Evolutionary conservation across 1,140 invertebrate genomes (phyloP), one percentile per base, ranked within the genome.

Genomic region (Triops cancriformis): DNA sequence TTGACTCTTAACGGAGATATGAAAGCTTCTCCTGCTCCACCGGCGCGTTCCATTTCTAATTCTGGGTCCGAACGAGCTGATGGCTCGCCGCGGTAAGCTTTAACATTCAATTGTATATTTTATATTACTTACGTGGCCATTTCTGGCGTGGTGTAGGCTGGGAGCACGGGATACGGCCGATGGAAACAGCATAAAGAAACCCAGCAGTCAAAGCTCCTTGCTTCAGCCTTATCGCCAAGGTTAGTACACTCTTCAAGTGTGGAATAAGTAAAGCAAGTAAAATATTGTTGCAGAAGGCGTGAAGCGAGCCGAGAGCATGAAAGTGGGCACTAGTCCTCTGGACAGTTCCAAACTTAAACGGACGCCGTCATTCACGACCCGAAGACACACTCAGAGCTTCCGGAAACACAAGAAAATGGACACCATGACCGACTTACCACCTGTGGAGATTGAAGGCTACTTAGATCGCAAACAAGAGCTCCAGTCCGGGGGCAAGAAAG

Each of bases 381-480:
- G 88, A 28, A 87, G 96, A 73, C 80, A 94, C 80, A 95, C 94
- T 11, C 92, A 94, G 82, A 96, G 94, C 84, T 96, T 97, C 88
- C 85, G 92, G 11, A 92, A 94, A 81, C 88, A 91, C 80, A 89
- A 91, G 77, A 87, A 89, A 76, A 82, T 83, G 79, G 84, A 85
- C 27, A 80, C 80, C 72, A 87, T 91, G 81, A 90, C 93, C 43
- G 86, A 90, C 28, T 84, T 97, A 73, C 95, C 95, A 1, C 94
- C 95, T 0, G 93, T 95, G 0, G 95, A 97, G 84, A 94, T 96
- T 74, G 93, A 97, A 86, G 95, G 95, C 0, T 88, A 92, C 79
- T 85, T 99, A 42, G 97, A 99, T 79, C 88, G 97, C 31, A 99
- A 99, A 85, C 97, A 99, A 82, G 94, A 98, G 81, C 85, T 97